These are phyloP conservation scores for Cyphomyrus discorhynchus DNA, from an alignment of 2,113 vertebrate genomes.

Conservation along the genomic window DNA sequence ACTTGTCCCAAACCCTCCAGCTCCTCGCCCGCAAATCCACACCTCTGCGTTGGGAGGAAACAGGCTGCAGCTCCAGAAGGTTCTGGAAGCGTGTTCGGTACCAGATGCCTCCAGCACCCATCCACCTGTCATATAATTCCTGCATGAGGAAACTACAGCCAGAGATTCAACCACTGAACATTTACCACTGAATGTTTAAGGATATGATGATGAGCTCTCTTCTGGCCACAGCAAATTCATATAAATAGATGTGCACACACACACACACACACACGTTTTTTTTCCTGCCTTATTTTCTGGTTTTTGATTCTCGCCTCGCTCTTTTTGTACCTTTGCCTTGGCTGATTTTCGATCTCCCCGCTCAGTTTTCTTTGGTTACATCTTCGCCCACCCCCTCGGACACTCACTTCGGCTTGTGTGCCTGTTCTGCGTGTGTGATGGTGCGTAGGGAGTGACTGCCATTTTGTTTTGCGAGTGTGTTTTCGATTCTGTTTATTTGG, in stretches of 20 bases:
- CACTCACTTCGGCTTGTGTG: no score
- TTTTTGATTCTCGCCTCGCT: no score
- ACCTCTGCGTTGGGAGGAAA: conserved; percentile 61
- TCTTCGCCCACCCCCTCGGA: no score
- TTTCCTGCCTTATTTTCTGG: no score
- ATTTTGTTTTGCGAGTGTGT: no score
- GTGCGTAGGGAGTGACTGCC: no score
- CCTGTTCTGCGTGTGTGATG: no score
- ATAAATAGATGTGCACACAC: not conserved
- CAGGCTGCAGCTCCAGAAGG: conserved; percentile 35
- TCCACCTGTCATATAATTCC: not conserved
- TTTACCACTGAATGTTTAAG: not conserved
- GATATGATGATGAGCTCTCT: not conserved
- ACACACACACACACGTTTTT: no score
- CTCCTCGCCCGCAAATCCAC: conserved; percentile 66
- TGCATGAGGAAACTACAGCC: not conserved
- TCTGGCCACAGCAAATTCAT: not conserved
- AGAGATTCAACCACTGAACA: not conserved
- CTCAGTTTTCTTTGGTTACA: no score
- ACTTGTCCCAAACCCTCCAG: conserved; percentile 63
- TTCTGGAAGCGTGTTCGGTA: conserved; percentile 84
- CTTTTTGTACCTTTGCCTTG: no score
- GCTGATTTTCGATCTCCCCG: no score
- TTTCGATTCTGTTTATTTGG: no score
- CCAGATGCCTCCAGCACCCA: conserved; percentile 60